Percentiles rank a stretch among this genome's conserved stretches.
These are phyloP conservation scores for Camarhynchus parvulus DNA, from an alignment of 2,113 vertebrate species.

Conservation along the genomic window DNA sequence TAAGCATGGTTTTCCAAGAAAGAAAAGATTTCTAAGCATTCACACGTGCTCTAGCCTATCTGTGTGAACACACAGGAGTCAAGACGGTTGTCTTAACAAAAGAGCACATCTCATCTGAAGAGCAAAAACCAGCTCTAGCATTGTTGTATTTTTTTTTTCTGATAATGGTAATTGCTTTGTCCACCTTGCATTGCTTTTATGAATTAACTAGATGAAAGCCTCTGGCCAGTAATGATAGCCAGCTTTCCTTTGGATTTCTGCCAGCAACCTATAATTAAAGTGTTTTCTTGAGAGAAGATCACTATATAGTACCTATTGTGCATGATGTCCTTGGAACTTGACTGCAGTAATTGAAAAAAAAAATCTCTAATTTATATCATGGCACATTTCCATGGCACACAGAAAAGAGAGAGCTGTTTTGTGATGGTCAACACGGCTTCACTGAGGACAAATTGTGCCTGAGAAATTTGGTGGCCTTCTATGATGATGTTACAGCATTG, in stretches of 20 bases:
- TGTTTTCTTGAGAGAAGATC: constrained; percentile 71
- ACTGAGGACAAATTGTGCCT: neutral
- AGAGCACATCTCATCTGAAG: constrained; percentile 61
- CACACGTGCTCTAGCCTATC: neutral
- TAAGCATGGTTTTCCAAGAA: constrained; percentile 63
- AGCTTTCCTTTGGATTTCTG: constrained; percentile 62
- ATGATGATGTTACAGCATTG: neutral
- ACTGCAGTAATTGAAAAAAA: constrained; percentile 65
- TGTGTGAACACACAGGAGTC: constrained; percentile 22
- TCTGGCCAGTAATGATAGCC: constrained; percentile 25
- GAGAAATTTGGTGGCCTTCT: neutral
- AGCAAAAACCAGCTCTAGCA: constrained; percentile 31
- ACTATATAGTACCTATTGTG: constrained; percentile 66
- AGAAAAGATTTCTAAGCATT: constrained; percentile 57
- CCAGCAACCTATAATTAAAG: constrained; percentile 75
- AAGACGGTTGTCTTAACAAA: constrained; percentile 35
- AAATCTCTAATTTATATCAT: constrained; percentile 18
- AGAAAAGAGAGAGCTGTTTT: neutral
- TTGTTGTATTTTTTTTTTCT: constrained; percentile 59
- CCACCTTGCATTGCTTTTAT: constrained; percentile 22
- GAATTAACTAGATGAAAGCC: constrained; percentile 54
- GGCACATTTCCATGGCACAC: neutral
- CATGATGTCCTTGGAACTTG: constrained; percentile 70
- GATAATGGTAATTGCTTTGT: constrained; percentile 71
- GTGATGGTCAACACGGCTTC: neutral